Evolutionary conservation across 2,113 vertebrate species (phyloP).

Genomic region (Dermatemys mawii): DNA sequence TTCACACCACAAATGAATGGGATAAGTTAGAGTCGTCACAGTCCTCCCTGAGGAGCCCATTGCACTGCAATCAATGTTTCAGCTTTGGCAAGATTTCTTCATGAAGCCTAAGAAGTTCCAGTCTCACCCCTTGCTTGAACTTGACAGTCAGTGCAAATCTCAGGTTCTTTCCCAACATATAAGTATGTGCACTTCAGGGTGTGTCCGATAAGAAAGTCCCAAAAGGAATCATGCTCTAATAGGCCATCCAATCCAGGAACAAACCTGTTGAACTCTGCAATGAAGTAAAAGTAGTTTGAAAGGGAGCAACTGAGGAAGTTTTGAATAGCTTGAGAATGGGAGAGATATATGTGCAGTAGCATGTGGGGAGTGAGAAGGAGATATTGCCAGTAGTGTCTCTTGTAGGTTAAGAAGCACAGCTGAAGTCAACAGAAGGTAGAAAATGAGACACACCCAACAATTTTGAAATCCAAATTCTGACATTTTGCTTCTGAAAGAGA

Average conservation of each 20-base stretch:
- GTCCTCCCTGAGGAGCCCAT: background rate
- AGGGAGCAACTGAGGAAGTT: too few species aligned
- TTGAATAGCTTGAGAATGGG: too few species aligned
- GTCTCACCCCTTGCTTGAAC: background rate
- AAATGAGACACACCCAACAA: background rate
- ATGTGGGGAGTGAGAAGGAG: background rate
- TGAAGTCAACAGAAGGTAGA: background rate
- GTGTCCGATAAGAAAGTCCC: background rate
- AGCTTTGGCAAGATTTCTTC: background rate
- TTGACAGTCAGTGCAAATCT: background rate
- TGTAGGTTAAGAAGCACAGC: background rate
- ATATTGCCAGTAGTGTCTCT: background rate
- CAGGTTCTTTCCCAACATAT: background rate
- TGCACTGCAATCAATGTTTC: background rate
- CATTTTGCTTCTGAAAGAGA: background rate
- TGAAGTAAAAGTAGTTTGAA: too few species aligned
- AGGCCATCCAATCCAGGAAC: background rate
- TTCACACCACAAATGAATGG: background rate
- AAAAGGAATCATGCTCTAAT: background rate
- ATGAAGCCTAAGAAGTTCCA: background rate
- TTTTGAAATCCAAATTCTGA: background rate
- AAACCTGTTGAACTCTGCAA: background rate
- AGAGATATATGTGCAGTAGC: background rate
- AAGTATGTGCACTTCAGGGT: background rate
- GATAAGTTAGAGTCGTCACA: background rate